Evolutionary conservation across 2,113 vertebrate genomes (phyloP), one percentile per base, ranked within the genome.

Genomic region (Rhegmatorhina hoffmannsi): DNA sequence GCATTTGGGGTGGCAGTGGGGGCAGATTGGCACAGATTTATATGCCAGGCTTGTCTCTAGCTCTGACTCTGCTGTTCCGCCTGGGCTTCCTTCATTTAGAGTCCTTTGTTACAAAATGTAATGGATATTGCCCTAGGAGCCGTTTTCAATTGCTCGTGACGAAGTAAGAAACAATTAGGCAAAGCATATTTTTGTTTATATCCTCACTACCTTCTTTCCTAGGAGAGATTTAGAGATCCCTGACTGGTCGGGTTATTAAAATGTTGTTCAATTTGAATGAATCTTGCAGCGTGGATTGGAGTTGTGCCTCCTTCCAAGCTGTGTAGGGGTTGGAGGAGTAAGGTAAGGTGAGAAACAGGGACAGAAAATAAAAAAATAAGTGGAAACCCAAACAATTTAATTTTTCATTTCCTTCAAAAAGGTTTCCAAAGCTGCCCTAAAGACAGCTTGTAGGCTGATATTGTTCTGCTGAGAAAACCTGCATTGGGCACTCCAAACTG

Each of bases 131-230:
- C 95, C 95, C 95, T 97, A 93, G 94, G 95, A 97, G 85, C 79
- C 5, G 20, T 92, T 96, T 94, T 68, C 95, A 95, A 97, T 96
- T 92, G 95, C 93, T 93, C 76, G 40, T 96, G 95, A 97, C 66
- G 17, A 93, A 0, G 19, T 53, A 90, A 87, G 77, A 97, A 97
- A 96, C 96, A 96, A 96, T 97, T 97, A 97, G 96, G 96, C 95
- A 97, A 96, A 96, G 92, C 92, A 96, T 96, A 96, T 95, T 96
- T 96, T 97, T 97, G 96, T 95, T 97, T 97, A 97, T 97, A 94
- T 88, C 92, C 66, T 92, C 44, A 21, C 86, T 72, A 64, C 86
- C 69, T 94, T 83, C 83, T 94, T 95, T 94, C 83, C 93, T 97
- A 20, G 2, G 94, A 96, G 95, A 95, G 94, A 87, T 89, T 96